Evolutionary conservation across 2,113 vertebrate genomes (phyloP), one percentile per base, ranked within the genome.

Genomic region (human): DNA sequence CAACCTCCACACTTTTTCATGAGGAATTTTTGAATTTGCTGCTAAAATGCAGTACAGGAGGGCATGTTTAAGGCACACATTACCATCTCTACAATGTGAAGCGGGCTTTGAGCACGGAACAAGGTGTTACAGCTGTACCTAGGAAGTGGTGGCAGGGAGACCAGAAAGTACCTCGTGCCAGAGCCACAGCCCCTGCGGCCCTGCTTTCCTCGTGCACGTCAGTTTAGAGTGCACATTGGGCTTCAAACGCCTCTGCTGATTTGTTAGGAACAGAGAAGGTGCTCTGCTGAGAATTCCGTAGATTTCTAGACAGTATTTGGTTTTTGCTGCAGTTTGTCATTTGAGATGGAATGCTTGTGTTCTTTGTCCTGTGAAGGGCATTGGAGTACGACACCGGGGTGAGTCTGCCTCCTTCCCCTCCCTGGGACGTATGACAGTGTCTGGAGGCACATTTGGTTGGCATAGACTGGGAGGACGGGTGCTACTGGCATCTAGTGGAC

Each of bases 131-230:
- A 30, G 11, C 45, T 32, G 12, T 48, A 18, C 20, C n/a, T 25
- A 43, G 72, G 27, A 80, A 10, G 12, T 0, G 5, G 50, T 45
- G 45, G 16, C 1, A 25, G 75, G 40, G 38, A 85, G 61, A n/a
- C 35, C 10, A 23, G 78, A 18, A 50, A 8, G n/a, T 59, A 17
- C n/a, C n/a, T 52, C 25, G 45, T 1, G 43, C 1, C 8, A 17
- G 75, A 32, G 43, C 75, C 75, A 32, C 27, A 18, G 43, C 27
- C 1, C 2, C 1, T 17, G 43, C 8, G 50, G 50, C 2, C 5
- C 40, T 10, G 16, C 43, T 82, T n/a, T 52, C 45, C 23, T 6
- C 1, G 14, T 9, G 1, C 1, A 8, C 0, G 0, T 22, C 18
- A 12, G 17, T 70, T 70, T 50, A 2, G 30, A 9, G 45, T 59